Evolutionary conservation across 2,113 vertebrate species (phyloP).

Genomic region (Perognathus longimembris): DNA sequence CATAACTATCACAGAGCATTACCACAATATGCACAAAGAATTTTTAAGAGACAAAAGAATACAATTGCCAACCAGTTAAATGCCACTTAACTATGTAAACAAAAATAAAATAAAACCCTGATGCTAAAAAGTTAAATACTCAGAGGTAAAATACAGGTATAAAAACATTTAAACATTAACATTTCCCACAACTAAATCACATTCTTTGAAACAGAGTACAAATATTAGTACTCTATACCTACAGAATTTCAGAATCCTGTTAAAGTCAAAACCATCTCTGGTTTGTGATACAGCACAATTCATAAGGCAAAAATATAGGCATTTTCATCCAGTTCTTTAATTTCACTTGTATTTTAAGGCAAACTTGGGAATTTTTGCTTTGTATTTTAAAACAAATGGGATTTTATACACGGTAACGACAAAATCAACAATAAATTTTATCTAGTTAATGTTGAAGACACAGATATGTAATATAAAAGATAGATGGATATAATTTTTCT

Average conservation of each 20-base stretch:
- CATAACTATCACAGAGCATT: constrained; percentile 73
- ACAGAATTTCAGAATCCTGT: constrained; percentile 78
- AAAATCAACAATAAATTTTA: constrained; percentile 84
- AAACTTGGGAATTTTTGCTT: constrained; percentile 90
- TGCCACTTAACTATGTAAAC: constrained; percentile 79
- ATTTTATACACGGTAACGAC: constrained; percentile 72
- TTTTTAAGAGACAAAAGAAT: constrained; percentile 56
- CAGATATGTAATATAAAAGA: constrained; percentile 59
- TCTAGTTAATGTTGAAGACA: constrained; percentile 78
- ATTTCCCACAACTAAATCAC: constrained; percentile 65
- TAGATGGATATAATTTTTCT: constrained; percentile 24
- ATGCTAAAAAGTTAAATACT: constrained; percentile 77
- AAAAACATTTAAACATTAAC: constrained; percentile 75
- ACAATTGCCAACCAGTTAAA: constrained; percentile 72
- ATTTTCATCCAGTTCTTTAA: constrained; percentile 84
- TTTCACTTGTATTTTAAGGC: constrained; percentile 88
- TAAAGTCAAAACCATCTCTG: constrained; percentile 79
- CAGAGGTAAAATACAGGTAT: constrained; percentile 69
- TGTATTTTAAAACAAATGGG: constrained; percentile 82
- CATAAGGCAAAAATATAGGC: constrained; percentile 83
- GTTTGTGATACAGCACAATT: constrained; percentile 81
- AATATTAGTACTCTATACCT: constrained; percentile 67
- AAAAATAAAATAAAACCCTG: constrained; percentile 72
- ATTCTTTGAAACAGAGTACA: constrained; percentile 65
- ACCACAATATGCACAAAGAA: constrained; percentile 71